A percentile compares a stretch with the other conserved stretches of the same genome.
Evolutionary conservation across 30 jellyfish, hydroid and myxozoan species (phyloP).

Genomic region (Aurelia sp.): DNA sequence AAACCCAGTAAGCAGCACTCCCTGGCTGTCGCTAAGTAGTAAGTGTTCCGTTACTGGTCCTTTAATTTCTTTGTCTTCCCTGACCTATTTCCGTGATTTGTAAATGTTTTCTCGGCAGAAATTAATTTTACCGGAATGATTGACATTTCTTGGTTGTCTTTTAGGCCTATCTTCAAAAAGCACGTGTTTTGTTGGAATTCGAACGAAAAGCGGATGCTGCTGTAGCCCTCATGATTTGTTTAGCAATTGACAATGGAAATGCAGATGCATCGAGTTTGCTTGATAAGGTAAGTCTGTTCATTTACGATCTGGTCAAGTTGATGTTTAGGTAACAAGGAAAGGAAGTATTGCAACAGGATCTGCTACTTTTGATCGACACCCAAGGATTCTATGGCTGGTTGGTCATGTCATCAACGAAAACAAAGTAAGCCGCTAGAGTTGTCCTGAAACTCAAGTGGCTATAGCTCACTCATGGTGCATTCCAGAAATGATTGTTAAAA

Average conservation of each 20-base stretch:
- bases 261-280: not conserved
- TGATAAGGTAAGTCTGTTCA: slow-evolving; percentile 1
- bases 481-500: too few relatives aligned
- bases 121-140: not conserved
- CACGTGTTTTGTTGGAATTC: not conserved
- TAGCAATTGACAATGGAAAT: not conserved
- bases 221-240: slow-evolving; percentile 9
- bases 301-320: too few relatives aligned
- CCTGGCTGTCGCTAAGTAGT: not conserved
- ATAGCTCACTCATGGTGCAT: too few relatives aligned
- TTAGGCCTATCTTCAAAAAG: slow-evolving; percentile 11
- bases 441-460: too few relatives aligned
- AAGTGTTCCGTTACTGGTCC: not conserved
- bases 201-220: slow-evolving; percentile 18
- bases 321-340: too few relatives aligned
- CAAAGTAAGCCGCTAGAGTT: too few relatives aligned
- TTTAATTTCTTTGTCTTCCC: not conserved
- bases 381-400: too few relatives aligned
- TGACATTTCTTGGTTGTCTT: not conserved
- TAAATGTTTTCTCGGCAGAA: not conserved
- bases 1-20: too few relatives aligned
- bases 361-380: too few relatives aligned
- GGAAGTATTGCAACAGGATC: too few relatives aligned
- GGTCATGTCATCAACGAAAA: too few relatives aligned
- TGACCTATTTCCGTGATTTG: not conserved